Conservation (phyloP, 2,888 invertebrate species). For the Morinoia aosen region DNA sequence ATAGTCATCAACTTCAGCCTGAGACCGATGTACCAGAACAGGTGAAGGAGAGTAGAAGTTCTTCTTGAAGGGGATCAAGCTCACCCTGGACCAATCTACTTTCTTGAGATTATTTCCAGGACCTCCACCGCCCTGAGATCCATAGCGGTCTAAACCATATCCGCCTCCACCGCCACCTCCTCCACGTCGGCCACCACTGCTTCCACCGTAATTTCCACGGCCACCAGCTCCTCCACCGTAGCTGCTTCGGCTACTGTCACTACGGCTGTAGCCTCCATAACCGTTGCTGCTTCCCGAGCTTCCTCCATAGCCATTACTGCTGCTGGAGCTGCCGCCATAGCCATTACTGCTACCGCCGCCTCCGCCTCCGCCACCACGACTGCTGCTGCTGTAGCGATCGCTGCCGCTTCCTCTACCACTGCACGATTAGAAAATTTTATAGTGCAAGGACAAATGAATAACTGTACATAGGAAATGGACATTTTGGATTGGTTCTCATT, state of each 20-base stretch:
- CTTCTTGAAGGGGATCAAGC: constrained; percentile 87
- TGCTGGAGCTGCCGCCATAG: background rate
- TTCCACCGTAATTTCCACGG: constrained; percentile 21
- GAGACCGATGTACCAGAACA: constrained; percentile 78
- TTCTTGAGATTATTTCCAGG: constrained; percentile 84
- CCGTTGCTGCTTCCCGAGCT: constrained; percentile 2
- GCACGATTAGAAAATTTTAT: background rate
- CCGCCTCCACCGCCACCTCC: background rate
- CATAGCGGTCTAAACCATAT: constrained; percentile 29
- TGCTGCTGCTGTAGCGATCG: background rate
- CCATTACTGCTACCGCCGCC: background rate
- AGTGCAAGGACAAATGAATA: background rate
- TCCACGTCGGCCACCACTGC: background rate
- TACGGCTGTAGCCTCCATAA: constrained; percentile 23
- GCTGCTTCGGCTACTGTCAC: constrained; percentile 20
- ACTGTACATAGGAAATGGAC: background rate
- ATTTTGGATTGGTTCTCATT: background rate
- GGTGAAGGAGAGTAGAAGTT: constrained; percentile 90
- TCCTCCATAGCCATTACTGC: background rate
- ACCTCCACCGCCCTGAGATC: background rate
- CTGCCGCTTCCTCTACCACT: constrained; percentile 40
- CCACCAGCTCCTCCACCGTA: background rate
- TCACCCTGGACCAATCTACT: constrained; percentile 86
- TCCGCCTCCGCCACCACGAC: background rate
- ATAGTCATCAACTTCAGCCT: constrained; percentile 81